Evolutionary conservation across 2,797 vertebrate genomes (phyloP), one percentile per base, ranked within the genome.

Genomic region (Karalla daura): DNA sequence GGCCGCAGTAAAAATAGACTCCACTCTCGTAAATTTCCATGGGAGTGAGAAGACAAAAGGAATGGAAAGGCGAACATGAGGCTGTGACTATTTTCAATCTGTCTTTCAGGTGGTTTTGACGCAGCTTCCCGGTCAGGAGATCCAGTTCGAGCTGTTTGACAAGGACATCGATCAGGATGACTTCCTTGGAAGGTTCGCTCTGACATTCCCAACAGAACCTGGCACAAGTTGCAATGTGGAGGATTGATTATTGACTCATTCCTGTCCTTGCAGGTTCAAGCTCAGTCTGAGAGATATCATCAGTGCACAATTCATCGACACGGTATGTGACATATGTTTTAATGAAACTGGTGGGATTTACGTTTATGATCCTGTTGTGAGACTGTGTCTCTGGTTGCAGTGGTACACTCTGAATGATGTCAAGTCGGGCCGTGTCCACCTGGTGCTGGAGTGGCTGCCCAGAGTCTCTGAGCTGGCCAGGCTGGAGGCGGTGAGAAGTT

Each of bases 101-200:
- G 14, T 40, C 5, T 11, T 65, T 18, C 5, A 98, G 96, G 94
- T 94, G 24, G 92, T 97, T 45, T 88, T 97, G 81, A 96, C 93
- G 0, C 88, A 95, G 40, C 75, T 96, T 40, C 96, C 96, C 6
- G 97, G 96, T 58, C 96, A 98, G 63, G 97, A 97, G 50, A 91
- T 98, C 72, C 95, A 96, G 73, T 93, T 96, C 78, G 95, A 96
- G 17, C 84, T 98, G 70, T 98, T 95, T 53, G 97, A 98, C 81
- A 98, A 98, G 88, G 97, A 98, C 81, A 73, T 98, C 9, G 96
- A 98, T 81, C 94, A 96, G 81, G 97, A 98, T 11, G 97, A 98
- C 73, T 97, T 96, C 77, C 92, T 98, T 11, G 97, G 97, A 82
- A 94, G 96, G 97, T 97, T 74, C 52, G 76, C 3, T 5, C 8